Evolutionary conservation across 2,113 vertebrate genomes (phyloP), one percentile per base, ranked within the genome.

Genomic region (Syngnathus typhle): DNA sequence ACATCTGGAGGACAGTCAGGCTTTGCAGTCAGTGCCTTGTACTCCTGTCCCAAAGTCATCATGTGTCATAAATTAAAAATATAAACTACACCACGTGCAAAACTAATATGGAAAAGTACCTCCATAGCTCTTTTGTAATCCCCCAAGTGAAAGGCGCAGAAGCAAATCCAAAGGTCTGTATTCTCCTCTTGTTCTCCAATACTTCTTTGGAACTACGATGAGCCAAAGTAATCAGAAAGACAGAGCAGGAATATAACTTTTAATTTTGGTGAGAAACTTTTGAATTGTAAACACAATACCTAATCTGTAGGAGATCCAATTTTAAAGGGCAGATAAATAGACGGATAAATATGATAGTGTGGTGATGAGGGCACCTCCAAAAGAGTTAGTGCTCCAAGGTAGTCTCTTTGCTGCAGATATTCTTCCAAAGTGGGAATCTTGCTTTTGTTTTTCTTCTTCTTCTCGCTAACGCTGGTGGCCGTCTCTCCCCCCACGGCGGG

Each of bases 71-170:
- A 49, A 51, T 7, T 59, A 12, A 32, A 32, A 32, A 32, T 32
- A 7, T 19, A 36, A 36, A 60, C 36, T 10, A 19, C 16, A 8
- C 16, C 11, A 49, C 36, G n/a, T 41, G 6, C 16, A 0, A 7
- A 7, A 46, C 1, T 2, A 52, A 7, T 51, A 3, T 65, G 41
- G 11, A 56, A 39, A 39, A 51, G 63, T 69, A 98, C 97, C 95
- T 98, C 93, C 88, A 99, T 90, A 19, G 93, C 92, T 91, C 93
- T 93, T 85, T 91, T 96, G 88, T 98, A 94, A 86, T 99, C 95
- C 23, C 96, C 95, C 79, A 98, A 73, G 72, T 99, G 97, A 84
- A 99, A 98, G 15, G 96, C 93, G 43, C 93, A 95, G 83, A 95
- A 99, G 23, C 94, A 93, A 3, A 95, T 93, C 96, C 96, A 99